Base-by-base conservation (phyloP, 2,888 invertebrate genomes). In the Artemia sp. region DNA sequence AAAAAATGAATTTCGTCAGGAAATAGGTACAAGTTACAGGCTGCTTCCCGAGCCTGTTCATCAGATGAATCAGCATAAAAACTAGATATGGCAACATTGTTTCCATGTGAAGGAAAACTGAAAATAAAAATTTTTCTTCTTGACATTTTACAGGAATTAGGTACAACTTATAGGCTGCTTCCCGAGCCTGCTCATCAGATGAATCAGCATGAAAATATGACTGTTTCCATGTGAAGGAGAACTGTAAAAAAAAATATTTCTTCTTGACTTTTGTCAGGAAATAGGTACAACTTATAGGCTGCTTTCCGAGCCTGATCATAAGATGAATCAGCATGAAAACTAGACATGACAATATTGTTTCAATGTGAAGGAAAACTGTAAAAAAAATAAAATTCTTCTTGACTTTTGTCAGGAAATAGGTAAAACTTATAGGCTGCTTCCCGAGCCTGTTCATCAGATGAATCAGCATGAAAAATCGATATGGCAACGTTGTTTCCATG, bases 361-460 rank as follows among this genome's bases (percentile, higher is more conserved):
- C 87, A 88, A 70, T 88, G 85, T 1, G 80, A 79, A 64, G 84
- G 82, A 76, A 86, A 85, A 73, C 83, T 83, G 73, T 68, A 74
- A 73, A 14, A 51, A 67, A 50, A 64, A n/a, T n/a, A n/a, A n/a
- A n/a, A n/a, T n/a, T 82, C 78, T 76, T 92, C 89, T 79, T 95
- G 95, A 2, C 83, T 80, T 0, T 77, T 74, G 75, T 92, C 88
- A 0, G 91, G 91, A 74, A 87, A 84, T 19, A 94, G 81, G 80
- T 87, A 96, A 71, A 92, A 82, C 72, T 86, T 84, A 79, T 93
- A 95, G 0, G 92, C 92, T 0, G 89, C 86, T 81, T 96, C 94
- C 51, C 96, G 82, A 52, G 88, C 88, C 68, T 84, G 76, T 67
- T 87, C 86, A 77, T 88, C 88, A 0, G 85, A 81, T 10, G 91